Base-by-base conservation (phyloP, 2,888 invertebrate genomes). In the Agrochola litura region DNA sequence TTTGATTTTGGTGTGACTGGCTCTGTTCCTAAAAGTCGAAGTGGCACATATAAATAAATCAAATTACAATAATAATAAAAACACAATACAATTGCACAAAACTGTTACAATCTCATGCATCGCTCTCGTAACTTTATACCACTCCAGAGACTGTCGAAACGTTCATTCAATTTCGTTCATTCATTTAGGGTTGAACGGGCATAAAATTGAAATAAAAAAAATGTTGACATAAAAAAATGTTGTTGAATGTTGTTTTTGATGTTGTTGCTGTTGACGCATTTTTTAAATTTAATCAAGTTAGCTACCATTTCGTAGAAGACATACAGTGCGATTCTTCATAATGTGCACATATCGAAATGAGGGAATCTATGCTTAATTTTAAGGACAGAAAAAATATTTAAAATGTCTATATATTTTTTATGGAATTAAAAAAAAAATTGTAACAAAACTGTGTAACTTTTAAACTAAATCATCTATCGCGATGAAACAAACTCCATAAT, bases 111-210 rank as follows among this genome's bases (percentile, higher is more conserved):
- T 75, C 64, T 43, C 66, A 76, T 72, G 61, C 73, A 74, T 46
- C 22, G 30, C 46, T 67, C 77, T 52, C 37, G 83, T 82, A 83
- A 85, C 82, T 22, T 73, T 43, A 83, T 67, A 77, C 82, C 85
- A 73, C 85, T 85, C 77, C 12, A 58, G 85, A 82, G 77, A 63
- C 61, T 64, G 41, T 41, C 60, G 56, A 70, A 68, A 61, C 30
- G 64, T 85, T 83, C 86, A 83, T 83, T 83, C 78, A 70, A 83
- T 83, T 83, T 85, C 30, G 60, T 74, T 85, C 83, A 68, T 68
- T 83, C 86, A 65, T 0, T 49, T 83, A 83, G 83, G 83, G 83
- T 73, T 83, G 83, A 49, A 73, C 82, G 56, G 43, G n/a, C 14
- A 3, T 9, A 56, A 37, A n/a, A 1, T 41, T n/a, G 4, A 1